A percentile compares a stretch with the other conserved stretches of the same genome.
Conservation (phyloP, 2,888 invertebrate species). For the Caenorhabditis panamensis region DNA sequence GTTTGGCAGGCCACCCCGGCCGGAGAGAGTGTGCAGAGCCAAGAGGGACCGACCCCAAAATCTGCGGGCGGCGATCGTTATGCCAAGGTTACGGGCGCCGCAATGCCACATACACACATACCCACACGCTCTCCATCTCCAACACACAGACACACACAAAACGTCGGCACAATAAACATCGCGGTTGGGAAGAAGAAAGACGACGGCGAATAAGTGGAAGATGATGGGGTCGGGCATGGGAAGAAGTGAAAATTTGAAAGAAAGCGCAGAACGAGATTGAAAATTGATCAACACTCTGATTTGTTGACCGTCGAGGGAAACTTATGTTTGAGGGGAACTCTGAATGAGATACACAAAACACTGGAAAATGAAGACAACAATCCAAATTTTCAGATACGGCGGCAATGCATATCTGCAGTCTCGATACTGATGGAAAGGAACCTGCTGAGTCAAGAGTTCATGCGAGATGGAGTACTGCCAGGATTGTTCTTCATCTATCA, state of each 20-base stretch:
- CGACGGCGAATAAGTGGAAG: conserved; percentile 23
- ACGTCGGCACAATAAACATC: conserved; percentile 55
- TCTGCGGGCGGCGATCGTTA: conserved; percentile 48
- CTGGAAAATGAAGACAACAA: too few species aligned
- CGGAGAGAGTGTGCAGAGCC: conserved; percentile 27
- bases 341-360: too few species aligned
- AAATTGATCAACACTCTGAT: neutral
- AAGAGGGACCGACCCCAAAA: conserved; percentile 42
- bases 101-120: conserved; percentile 33
- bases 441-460: conserved; percentile 83
- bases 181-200: conserved; percentile 11
- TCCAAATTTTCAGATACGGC: conserved; percentile 84
- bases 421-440: conserved; percentile 86
- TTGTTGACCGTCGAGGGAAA: neutral
- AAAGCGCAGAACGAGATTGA: neutral
- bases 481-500: conserved; percentile 53
- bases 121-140: conserved; percentile 12
- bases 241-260: conserved; percentile 12
- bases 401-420: conserved; percentile 85
- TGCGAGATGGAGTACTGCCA: conserved; percentile 45
- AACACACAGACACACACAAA: conserved; percentile 7
- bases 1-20: conserved; percentile 25
- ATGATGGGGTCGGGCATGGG: conserved; percentile 26
- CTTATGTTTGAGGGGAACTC: too few species aligned
- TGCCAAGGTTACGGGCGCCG: conserved; percentile 61